These are phyloP conservation scores for Druceiella hillmani DNA, from an alignment of 2,888 invertebrate species.

Conservation along the genomic window DNA sequence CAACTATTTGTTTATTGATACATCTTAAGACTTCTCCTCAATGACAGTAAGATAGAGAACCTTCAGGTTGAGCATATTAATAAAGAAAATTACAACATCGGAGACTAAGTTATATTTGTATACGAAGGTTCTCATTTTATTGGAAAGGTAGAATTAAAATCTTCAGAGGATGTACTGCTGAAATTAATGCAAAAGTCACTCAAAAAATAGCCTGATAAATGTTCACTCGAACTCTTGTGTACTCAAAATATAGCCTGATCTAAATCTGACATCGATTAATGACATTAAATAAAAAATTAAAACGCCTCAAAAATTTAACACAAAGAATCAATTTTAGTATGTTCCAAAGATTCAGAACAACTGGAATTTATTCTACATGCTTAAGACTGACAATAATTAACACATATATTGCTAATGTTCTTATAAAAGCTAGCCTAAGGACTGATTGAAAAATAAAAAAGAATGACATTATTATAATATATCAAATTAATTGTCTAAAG, in stretches of 20 bases:
- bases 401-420: slow-evolving; percentile 11
- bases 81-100: slow-evolving; percentile 10
- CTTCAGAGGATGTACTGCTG: slow-evolving; percentile 6
- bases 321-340: slow-evolving; percentile 9
- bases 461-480: no score
- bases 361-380: slow-evolving; percentile 13
- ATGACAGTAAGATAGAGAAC: slow-evolving; percentile 9
- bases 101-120: slow-evolving; percentile 7
- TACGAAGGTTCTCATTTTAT: background rate
- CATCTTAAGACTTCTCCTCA: slow-evolving; percentile 11
- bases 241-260: slow-evolving; percentile 1
- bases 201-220: no score
- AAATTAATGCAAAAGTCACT: no score
- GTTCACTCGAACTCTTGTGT: no score
- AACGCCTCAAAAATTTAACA: slow-evolving; percentile 4
- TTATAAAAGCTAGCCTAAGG: slow-evolving; percentile 11
- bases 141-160: slow-evolving; percentile 4
- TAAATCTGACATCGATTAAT: background rate
- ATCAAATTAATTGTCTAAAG: no score
- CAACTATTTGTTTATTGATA: slow-evolving; percentile 10
- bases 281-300: background rate
- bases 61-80: slow-evolving; percentile 9
- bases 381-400: slow-evolving; percentile 13
- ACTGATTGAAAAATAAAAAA: no score
- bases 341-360: slow-evolving; percentile 13